phyloP scores from a whole-genome alignment of 2,113 vertebrate genomes.

The Ranitomeya variabilis region DNA sequence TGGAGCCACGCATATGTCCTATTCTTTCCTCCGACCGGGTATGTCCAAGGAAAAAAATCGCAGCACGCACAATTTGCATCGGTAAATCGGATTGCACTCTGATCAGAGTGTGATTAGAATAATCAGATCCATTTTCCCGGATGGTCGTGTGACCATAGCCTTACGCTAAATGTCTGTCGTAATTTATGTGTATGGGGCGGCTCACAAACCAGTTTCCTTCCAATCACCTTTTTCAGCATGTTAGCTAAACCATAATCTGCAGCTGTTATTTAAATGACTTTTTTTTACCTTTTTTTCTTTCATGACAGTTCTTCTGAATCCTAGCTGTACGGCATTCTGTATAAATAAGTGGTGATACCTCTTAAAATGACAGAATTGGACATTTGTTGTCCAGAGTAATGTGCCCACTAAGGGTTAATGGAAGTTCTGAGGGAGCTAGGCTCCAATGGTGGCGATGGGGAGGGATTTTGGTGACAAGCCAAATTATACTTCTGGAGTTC shows the following conservation, averaged over 20 bases:
- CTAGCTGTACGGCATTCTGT: background rate
- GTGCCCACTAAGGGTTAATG: constrained; percentile 11
- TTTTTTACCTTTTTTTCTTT: background rate
- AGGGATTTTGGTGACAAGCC: constrained; percentile 21
- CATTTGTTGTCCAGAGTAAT: background rate
- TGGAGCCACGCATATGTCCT: no score
- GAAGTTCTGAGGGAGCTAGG: background rate
- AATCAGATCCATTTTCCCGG: no score
- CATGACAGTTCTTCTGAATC: background rate
- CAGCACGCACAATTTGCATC: no score
- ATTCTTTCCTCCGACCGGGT: no score
- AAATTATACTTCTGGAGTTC: constrained; percentile 37
- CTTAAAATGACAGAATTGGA: background rate
- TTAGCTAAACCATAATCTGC: background rate
- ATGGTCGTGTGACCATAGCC: no score
- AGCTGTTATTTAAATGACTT: no score
- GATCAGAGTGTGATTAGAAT: no score
- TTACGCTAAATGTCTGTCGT: background rate
- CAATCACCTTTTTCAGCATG: background rate
- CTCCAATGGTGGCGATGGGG: constrained; percentile 15
- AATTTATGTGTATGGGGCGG: background rate
- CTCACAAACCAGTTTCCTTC: background rate
- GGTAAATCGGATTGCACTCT: no score
- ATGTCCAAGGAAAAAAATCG: no score
- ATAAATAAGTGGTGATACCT: background rate